A percentile compares a stretch with the other conserved stretches of the same genome.
phyloP scores from a whole-genome alignment of 1,140 invertebrate genomes.

The Anastrepha ludens region DNA sequence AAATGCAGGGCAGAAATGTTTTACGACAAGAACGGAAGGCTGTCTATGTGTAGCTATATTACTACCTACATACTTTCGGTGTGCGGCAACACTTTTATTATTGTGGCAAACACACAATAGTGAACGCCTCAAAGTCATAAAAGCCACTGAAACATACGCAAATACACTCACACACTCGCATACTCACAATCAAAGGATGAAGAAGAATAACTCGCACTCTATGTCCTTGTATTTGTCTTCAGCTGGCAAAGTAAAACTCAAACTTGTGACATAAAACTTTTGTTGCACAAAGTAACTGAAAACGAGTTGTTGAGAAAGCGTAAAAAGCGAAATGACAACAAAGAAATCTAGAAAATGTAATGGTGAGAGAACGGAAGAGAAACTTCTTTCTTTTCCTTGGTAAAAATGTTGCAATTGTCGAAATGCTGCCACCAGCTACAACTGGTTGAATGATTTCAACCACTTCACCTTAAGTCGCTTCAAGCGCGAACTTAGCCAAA shows the following conservation, averaged over 20 bases:
- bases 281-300: slow-evolving; percentile 23
- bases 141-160: background rate
- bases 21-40: background rate
- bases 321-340: background rate
- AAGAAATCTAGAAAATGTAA: background rate
- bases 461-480: slow-evolving; percentile 22
- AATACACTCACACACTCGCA: background rate
- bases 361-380: background rate
- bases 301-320: background rate
- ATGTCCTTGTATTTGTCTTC: background rate
- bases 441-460: background rate
- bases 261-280: slow-evolving; percentile 11
- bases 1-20: slow-evolving; percentile 4
- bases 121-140: slow-evolving; percentile 9
- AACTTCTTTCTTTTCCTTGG: background rate
- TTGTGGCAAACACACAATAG: slow-evolving; percentile 28
- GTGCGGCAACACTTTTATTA: background rate
- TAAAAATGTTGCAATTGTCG: slow-evolving; percentile 21
- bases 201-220: background rate
- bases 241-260: slow-evolving; percentile 20
- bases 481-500: no score
- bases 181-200: background rate
- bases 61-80: no score
- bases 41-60: no score
- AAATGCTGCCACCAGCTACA: background rate